Conservation (phyloP, 2,113 vertebrate genomes). For the Casuarius casuarius region DNA sequence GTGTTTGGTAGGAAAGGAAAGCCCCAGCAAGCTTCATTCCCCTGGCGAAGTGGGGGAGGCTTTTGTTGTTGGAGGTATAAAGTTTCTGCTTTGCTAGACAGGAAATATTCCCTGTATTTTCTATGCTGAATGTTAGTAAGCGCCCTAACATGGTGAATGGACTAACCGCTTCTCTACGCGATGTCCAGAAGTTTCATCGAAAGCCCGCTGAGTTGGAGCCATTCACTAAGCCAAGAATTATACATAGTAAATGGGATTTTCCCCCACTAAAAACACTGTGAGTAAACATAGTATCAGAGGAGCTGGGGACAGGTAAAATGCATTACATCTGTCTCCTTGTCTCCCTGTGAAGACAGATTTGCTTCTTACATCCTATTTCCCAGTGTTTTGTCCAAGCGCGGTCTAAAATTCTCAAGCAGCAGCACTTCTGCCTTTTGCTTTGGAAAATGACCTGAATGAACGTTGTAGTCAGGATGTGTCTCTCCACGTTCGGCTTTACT, state of each 20-base stretch:
- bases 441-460: neutral
- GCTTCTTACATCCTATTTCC: neutral
- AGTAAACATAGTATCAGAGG: neutral
- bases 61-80: neutral
- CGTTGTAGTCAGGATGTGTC: neutral
- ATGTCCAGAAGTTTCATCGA: neutral
- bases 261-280: neutral
- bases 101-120: neutral
- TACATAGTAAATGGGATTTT: neutral
- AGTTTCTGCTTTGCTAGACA: neutral
- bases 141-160: neutral
- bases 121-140: neutral
- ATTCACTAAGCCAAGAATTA: neutral
- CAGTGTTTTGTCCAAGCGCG: neutral
- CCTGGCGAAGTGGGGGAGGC: neutral
- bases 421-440: neutral
- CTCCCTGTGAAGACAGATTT: neutral
- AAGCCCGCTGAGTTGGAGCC: neutral
- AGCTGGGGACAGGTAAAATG: neutral
- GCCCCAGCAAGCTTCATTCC: neutral
- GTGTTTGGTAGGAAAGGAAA: neutral
- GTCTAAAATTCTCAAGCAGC: neutral
- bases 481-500: neutral
- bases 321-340: neutral
- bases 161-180: neutral